Conservation (phyloP, 2,888 invertebrate genomes). For the Cataglyphis altisquamis region DNA sequence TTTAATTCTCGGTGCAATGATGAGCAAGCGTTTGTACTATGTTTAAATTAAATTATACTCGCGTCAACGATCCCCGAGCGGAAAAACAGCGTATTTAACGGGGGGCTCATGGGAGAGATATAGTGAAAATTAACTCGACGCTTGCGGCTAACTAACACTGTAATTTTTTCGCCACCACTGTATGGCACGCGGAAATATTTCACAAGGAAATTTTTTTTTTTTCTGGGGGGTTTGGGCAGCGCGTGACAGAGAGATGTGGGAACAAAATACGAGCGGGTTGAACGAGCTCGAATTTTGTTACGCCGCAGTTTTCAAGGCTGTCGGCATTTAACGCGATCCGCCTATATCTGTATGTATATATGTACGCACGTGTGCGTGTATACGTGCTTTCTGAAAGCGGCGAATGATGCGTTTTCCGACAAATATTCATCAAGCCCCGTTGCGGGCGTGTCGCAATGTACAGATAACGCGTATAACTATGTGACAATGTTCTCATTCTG, state of each 20-base stretch:
- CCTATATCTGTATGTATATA: background rate
- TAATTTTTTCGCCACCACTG: constrained; percentile 47
- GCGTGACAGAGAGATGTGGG: constrained; percentile 15
- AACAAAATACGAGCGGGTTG: constrained; percentile 42
- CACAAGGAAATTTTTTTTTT: constrained; percentile 32
- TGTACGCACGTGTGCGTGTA: background rate
- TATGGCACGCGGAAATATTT: constrained; percentile 16
- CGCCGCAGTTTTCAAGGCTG: constrained; percentile 37
- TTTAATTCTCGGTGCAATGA: background rate
- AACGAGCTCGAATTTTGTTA: constrained; percentile 36
- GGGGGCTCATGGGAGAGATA: background rate
- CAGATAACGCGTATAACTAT: constrained; percentile 28
- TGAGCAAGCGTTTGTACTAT: constrained; percentile 33
- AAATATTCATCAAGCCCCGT: constrained; percentile 1
- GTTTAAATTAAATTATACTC: constrained; percentile 44
- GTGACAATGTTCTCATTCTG: constrained; percentile 41
- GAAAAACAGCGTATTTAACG: constrained; percentile 23
- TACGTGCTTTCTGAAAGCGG: background rate
- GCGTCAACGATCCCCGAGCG: constrained; percentile 24
- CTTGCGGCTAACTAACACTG: constrained; percentile 13
- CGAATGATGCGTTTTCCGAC: background rate
- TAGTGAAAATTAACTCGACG: constrained; percentile 44
- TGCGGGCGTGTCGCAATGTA: background rate
- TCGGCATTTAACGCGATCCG: constrained; percentile 3
- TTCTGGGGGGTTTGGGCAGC: constrained; percentile 6